These are phyloP conservation scores for Thyatira batis DNA, from an alignment of 2,888 invertebrate genomes.

Conservation along the genomic window DNA sequence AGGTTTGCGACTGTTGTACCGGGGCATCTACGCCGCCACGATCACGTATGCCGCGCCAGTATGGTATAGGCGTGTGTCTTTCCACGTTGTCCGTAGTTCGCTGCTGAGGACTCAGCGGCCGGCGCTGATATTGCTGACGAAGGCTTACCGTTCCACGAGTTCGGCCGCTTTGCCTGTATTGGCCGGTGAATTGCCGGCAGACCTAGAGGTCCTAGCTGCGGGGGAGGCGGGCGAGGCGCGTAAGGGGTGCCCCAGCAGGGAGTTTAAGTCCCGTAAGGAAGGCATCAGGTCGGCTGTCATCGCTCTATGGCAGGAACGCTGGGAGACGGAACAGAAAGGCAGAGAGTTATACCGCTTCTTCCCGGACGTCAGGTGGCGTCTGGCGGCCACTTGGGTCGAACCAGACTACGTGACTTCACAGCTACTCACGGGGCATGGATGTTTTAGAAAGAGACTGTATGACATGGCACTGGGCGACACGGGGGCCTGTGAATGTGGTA, in stretches of 20 bases:
- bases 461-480: neutral
- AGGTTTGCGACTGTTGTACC: conserved; percentile 18
- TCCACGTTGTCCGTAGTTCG: conserved; percentile 14
- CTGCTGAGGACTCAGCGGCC: conserved; percentile 22
- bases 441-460: neutral
- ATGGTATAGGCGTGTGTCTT: conserved; percentile 12
- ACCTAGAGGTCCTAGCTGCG: conserved; percentile 24
- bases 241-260: neutral
- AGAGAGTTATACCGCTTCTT: conserved; percentile 3
- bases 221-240: conserved; percentile 8
- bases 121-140: conserved; percentile 22
- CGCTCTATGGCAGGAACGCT: neutral
- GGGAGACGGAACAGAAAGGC: neutral
- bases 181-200: conserved; percentile 31
- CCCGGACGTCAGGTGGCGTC: conserved; percentile 15
- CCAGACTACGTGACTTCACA: conserved; percentile 20
- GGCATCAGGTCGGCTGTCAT: neutral
- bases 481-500: neutral
- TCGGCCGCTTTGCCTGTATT: conserved; percentile 29
- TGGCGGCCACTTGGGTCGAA: conserved; percentile 12
- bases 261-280: neutral
- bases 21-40: conserved; percentile 6
- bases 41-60: conserved; percentile 18
- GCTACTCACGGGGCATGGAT: conserved; percentile 22
- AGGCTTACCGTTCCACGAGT: conserved; percentile 33